Evolutionary conservation across 2,888 invertebrate genomes (phyloP), one percentile per base, ranked within the genome.

Genomic region (Cantharis flavilabris): DNA sequence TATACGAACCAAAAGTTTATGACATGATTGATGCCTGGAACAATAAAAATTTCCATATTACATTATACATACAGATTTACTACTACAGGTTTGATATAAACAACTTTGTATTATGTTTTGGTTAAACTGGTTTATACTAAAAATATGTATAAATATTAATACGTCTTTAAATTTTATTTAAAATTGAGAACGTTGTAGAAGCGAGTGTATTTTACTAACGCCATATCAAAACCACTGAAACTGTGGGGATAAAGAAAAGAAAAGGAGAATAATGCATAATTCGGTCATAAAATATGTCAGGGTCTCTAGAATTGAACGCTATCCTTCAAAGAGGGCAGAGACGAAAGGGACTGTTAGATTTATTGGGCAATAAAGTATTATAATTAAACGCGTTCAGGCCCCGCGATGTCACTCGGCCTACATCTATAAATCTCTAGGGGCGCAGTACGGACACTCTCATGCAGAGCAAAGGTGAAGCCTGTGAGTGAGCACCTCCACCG

Each of bases 291-390:
- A 92, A 91, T 91, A 92, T 91, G 89, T 88, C 91, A 89, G 91
- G 89, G 88, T 88, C 89, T 89, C 90, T 89, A 90, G 92, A 92
- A 92, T 92, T 91, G 92, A 92, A 91, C 91, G 92, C 91, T 92
- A 92, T 92, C 92, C 89, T 88, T 89, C 89, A 89, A 89, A 89
- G 88, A 86, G 84, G 84, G 85, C 86, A 82, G 87, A 89, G 90
- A 89, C 88, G 89, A 89, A 88, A 85, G 86, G 83, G 84, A 89
- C 76, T 85, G 86, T 84, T 89, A 93, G 93, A 93, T 93, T 93
- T 93, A 93, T 93, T 91, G 92, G 91, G 91, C 92, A 92, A 93
- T 93, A 93, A 93, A 93, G 92, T 93, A 93, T 93, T 93, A 93
- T 93, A 93, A 93, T 93, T 93, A 93, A 93, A 93, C 92, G 92